Evolutionary conservation across 2,113 vertebrate genomes (phyloP).

Genomic region (Aldabrachelys gigantea): DNA sequence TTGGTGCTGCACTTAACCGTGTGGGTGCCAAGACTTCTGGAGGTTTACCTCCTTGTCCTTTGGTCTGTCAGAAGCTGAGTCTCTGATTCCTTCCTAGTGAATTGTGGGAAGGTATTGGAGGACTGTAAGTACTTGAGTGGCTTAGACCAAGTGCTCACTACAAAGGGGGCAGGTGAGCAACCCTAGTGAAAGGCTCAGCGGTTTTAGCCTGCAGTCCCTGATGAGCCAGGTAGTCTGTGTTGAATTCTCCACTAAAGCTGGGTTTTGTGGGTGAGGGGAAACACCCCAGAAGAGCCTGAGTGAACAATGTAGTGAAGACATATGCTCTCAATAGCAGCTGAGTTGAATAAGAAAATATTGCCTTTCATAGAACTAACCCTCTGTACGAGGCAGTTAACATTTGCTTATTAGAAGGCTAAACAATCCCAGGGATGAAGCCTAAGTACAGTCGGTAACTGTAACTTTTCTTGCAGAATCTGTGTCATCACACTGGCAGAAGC

Average conservation of each 20-base stretch:
- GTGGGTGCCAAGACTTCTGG: background rate
- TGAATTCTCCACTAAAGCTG: background rate
- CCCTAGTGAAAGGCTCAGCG: fast-evolving
- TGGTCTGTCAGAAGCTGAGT: background rate
- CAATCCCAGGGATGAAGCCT: background rate
- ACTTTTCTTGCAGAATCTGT: conserved; percentile 85
- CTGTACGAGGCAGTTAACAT: fast-evolving
- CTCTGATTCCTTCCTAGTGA: background rate
- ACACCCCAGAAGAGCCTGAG: background rate
- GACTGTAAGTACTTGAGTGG: background rate
- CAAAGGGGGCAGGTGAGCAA: background rate
- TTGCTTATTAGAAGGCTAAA: background rate
- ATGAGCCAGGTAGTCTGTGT: background rate
- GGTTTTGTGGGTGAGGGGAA: background rate
- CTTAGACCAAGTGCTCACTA: background rate
- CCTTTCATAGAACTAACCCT: background rate
- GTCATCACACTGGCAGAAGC: conserved; percentile 94
- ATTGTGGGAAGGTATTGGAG: background rate
- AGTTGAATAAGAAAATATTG: fast-evolving
- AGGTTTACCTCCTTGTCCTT: background rate
- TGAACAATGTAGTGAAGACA: background rate
- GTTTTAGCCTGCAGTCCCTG: background rate
- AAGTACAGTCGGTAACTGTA: background rate
- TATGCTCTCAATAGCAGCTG: background rate
- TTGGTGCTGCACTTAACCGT: background rate